These are phyloP conservation scores for Caenorhabditis tropicalis DNA, from an alignment of 1,140 invertebrate species.

Conservation along the genomic window DNA sequence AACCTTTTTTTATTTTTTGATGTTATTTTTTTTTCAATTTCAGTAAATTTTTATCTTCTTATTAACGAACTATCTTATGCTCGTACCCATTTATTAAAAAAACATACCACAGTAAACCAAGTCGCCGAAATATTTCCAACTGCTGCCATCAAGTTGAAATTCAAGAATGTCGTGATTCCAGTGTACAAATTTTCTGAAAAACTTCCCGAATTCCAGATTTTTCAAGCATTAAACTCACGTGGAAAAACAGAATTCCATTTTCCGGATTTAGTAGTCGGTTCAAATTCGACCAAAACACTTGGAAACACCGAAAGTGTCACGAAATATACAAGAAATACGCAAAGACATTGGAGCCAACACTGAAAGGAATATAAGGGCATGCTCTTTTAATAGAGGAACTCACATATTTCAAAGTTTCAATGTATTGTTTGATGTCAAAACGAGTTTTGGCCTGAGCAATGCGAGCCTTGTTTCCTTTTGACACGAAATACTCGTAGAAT, in stretches of 20 bases:
- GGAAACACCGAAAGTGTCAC: conserved; percentile 45
- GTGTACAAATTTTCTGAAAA: conserved; percentile 40
- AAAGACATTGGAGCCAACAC: conserved; percentile 48
- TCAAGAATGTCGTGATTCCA: conserved; percentile 36
- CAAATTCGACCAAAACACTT: conserved; percentile 38
- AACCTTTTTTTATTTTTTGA: too few relatives aligned
- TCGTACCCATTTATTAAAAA: too few relatives aligned
- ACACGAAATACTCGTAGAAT: conserved; percentile 44
- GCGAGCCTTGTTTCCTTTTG: conserved; percentile 3
- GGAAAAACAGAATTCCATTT: conserved; percentile 14
- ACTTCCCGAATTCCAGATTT: not conserved
- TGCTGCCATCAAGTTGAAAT: conserved; percentile 48
- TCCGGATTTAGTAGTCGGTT: not conserved
- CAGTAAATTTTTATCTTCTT: too few relatives aligned
- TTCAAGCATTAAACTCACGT: not conserved
- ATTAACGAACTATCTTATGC: too few relatives aligned
- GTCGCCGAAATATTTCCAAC: conserved; percentile 38
- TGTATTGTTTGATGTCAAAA: conserved; percentile 11
- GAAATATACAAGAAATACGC: conserved; percentile 48
- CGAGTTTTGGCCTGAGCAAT: not conserved
- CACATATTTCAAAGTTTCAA: conserved; percentile 33
- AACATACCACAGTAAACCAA: conserved; percentile 33
- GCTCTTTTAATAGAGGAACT: not conserved
- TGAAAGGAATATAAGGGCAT: not conserved
- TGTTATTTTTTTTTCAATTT: too few relatives aligned